Base-by-base conservation (phyloP, 2,888 invertebrate genomes). In the Chelonus formosanus region DNA sequence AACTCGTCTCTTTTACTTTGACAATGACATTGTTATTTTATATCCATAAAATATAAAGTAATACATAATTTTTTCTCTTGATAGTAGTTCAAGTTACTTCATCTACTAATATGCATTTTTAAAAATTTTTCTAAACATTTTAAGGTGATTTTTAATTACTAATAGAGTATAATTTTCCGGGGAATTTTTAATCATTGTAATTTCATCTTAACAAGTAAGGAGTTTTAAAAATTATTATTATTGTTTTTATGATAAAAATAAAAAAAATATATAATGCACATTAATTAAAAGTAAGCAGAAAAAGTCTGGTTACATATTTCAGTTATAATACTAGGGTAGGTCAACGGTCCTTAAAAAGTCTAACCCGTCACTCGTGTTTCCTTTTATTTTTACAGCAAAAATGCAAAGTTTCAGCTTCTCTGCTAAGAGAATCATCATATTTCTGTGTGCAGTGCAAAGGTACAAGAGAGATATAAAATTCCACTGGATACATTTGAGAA, bases 401-500 rank as follows among this genome's bases (percentile, higher is more conserved):
- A 40, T 3, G 40, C 40, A 40, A 40, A 40, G 40, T 40, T 40
- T 6, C 32, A 32, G 32, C 20, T 4, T 1, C 32, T 52, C 7
- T 10, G 1, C 40, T 5, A 40, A 5, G 40, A 40, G 40, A 40
- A 40, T 40, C 40, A 40, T 40, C 35, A 35, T 35, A 35, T 53
- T 53, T 53, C n/a, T 40, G 40, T 40, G 6, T 6, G 40, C 40
- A 5, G 40, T 40, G 6, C 40, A 40, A 5, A 40, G 43, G 40
- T 7, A 43, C 8, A 56, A 54, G 34, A 32, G 44, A 57, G 57
- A 44, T 7, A 31, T 32, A n/a, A 57, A 44, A 45, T 57, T 44
- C 43, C 8, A 44, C 43, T 43, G 32, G 20, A 56, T 57, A 62
- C 62, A 67, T 74, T 75, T 69, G 74, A 77, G 76, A 76, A 77